Evolutionary conservation across 2,888 invertebrate genomes (phyloP), one percentile per base, ranked within the genome.

Genomic region (Troides helena): DNA sequence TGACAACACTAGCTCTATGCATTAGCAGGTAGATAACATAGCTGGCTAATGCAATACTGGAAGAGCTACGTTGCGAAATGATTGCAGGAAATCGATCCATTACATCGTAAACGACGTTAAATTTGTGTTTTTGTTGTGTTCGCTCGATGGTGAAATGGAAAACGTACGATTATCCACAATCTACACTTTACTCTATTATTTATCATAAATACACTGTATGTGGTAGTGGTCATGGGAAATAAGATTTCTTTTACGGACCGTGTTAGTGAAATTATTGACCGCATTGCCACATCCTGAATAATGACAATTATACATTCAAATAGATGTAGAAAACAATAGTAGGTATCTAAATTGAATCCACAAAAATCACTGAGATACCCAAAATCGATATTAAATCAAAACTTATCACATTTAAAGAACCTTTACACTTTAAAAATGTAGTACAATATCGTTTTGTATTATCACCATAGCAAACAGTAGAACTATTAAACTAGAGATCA

Each of bases 91-190:
- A 62, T 62, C 65, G 58, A 56, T 58, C 53, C 36, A 68, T 59
- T 64, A 39, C 36, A 39, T 53, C 57, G 30, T 62, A 62, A 46
- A 57, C 36, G 58, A 39, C 23, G 43, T 61, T 46, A 69, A 64
- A 57, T 57, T 61, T 57, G n/a, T 25, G 56, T 56, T 61, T 64
- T 60, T 67, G 43, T 68, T 21, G 56, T 62, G 57, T 56, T 65
- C 61, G 53, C 43, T 65, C 69, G 57, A 8, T 46, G 50, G 66
- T 66, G 57, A 67, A 70, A 53, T 56, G 61, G 66, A 70, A 67
- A 63, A 67, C 67, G 23, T 14, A 21, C n/a, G 21, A 53, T 70
- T 63, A 70, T 59, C 14, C 62, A 25, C 66, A 39, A 60, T 63
- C n/a, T 39, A 59, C 62, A 56, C 43, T 59, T 59, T 59, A 18